Percentiles rank a stretch among this genome's conserved stretches.
phyloP scores from a whole-genome alignment of 2,888 invertebrate genomes.

The Acleris emargana region DNA sequence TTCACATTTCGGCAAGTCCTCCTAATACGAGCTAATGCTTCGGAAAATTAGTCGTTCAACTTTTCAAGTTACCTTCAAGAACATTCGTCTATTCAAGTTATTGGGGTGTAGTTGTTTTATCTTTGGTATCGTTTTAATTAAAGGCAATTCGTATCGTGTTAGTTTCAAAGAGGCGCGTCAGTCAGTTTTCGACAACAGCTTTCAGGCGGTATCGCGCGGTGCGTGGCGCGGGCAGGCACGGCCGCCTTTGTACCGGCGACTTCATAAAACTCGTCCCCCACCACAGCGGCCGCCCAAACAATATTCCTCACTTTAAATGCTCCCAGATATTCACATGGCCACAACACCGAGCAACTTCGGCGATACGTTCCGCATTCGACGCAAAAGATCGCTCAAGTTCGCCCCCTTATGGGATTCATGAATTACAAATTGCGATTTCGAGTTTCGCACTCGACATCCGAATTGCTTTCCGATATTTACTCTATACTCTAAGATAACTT shows the following conservation, averaged over 20 bases:
- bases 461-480: slow-evolving; percentile 62
- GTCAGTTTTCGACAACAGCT: slow-evolving; percentile 66
- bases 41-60: slow-evolving; percentile 54
- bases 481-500: slow-evolving; percentile 50
- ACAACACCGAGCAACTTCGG: slow-evolving; percentile 52
- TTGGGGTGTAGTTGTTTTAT: slow-evolving; percentile 55
- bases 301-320: slow-evolving; percentile 50
- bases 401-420: slow-evolving; percentile 54
- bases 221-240: slow-evolving; percentile 43
- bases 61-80: slow-evolving; percentile 57
- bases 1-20: slow-evolving; percentile 53
- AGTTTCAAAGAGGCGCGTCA: slow-evolving; percentile 68
- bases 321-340: slow-evolving; percentile 51
- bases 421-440: slow-evolving; percentile 60
- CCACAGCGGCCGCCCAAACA: slow-evolving; percentile 48
- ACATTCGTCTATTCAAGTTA: slow-evolving; percentile 50
- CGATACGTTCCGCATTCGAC: slow-evolving; percentile 50
- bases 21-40: slow-evolving; percentile 54
- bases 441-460: slow-evolving; percentile 51
- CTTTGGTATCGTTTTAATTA: slow-evolving; percentile 74
- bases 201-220: slow-evolving; percentile 49
- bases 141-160: slow-evolving; percentile 64
- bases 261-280: slow-evolving; percentile 53
- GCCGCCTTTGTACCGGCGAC: slow-evolving; percentile 50
- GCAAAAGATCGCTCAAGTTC: slow-evolving; percentile 58